Conservation (phyloP, 1,140 invertebrate genomes). For the Vanessa atalanta region DNA sequence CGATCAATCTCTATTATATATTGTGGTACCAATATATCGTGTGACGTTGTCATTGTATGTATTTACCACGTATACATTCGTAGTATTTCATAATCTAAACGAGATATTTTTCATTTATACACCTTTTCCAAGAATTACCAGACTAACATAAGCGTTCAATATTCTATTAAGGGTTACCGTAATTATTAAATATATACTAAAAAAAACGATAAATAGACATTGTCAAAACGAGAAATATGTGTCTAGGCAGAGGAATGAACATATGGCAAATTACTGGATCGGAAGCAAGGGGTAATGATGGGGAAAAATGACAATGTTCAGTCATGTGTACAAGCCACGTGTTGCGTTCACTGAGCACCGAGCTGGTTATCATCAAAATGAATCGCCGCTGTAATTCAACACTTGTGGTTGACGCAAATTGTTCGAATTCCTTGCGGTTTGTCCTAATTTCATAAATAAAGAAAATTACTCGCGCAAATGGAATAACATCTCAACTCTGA, state of each 20-base stretch:
- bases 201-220: not conserved
- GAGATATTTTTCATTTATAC: no score
- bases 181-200: no score
- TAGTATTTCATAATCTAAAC: no score
- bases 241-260: constrained; percentile 31
- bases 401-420: constrained; percentile 47
- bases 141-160: no score
- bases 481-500: constrained; percentile 4
- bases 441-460: constrained; percentile 29
- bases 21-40: no score
- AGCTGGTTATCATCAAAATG: constrained; percentile 44
- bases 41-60: no score
- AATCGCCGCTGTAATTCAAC: constrained; percentile 52
- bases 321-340: constrained; percentile 65
- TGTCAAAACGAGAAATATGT: constrained; percentile 7
- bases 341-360: constrained; percentile 51
- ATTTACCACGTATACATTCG: no score
- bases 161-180: no score
- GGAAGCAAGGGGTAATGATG: constrained; percentile 60
- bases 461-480: constrained; percentile 21
- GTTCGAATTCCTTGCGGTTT: constrained; percentile 38
- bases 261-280: constrained; percentile 59
- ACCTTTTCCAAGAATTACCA: no score
- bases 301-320: constrained; percentile 67
- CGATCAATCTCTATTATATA: no score